Percentiles rank a stretch among this genome's conserved stretches.
phyloP scores from a whole-genome alignment of 2,797 vertebrate species.

The Diplodus sargus region DNA sequence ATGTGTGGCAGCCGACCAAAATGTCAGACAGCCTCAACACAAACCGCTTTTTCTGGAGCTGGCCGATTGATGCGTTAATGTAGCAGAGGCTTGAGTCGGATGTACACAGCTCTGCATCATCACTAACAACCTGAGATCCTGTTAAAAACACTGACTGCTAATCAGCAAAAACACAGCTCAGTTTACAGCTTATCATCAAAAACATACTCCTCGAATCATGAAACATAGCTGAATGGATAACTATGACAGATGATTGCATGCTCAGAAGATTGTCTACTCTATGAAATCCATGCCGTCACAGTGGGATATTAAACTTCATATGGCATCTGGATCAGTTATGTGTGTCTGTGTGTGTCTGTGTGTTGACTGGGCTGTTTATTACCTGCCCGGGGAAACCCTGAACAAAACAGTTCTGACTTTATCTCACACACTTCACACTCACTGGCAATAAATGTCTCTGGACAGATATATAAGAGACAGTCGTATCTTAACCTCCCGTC shows the following conservation, averaged over 20 bases:
- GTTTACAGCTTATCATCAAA: conserved; percentile 10
- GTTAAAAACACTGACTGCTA: conserved; percentile 49
- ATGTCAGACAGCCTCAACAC: conserved; percentile 54
- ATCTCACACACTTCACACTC: conserved; percentile 61
- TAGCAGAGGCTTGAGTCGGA: conserved; percentile 31
- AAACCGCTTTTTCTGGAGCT: conserved; percentile 45
- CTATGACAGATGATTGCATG: background rate
- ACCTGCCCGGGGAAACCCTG: conserved; percentile 9
- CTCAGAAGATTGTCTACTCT: background rate
- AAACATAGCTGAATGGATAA: background rate
- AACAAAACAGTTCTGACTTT: conserved; percentile 50
- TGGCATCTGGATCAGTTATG: conserved; percentile 17
- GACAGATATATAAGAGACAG: conserved; percentile 44
- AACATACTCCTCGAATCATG: background rate
- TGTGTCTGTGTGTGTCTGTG: background rate
- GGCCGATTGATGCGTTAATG: conserved; percentile 44
- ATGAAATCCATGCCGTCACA: too few relatives aligned
- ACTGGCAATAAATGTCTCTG: conserved; percentile 49
- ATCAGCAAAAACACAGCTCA: conserved; percentile 19
- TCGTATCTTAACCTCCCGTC: conserved; percentile 45
- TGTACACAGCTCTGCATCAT: conserved; percentile 27
- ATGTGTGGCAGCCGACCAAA: conserved; percentile 43
- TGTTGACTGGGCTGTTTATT: conserved; percentile 19
- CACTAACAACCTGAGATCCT: conserved; percentile 39
- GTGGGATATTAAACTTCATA: conserved; percentile 17